phyloP scores from a whole-genome alignment of 2,888 invertebrate species.

The Pterostichus madidus region DNA sequence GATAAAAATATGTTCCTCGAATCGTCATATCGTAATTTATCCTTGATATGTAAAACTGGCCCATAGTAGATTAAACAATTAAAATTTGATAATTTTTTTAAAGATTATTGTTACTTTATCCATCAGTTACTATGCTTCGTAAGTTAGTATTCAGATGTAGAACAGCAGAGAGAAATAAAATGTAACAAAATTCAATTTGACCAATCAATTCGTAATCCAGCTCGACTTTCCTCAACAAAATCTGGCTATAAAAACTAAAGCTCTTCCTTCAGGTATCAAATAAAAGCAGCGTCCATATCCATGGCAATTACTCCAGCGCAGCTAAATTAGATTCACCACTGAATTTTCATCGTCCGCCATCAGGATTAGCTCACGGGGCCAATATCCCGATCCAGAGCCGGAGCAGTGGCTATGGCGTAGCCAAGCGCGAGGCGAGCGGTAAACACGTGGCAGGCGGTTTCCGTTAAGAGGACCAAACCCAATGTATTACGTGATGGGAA shows the following conservation, averaged over 20 bases:
- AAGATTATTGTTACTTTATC: too few relatives aligned
- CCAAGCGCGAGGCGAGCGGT: neutral
- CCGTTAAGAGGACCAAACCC: conserved; percentile 27
- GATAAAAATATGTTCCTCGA: too few relatives aligned
- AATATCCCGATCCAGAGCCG: conserved; percentile 42
- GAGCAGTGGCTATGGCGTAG: neutral
- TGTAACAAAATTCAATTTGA: conserved; percentile 43
- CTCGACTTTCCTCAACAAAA: conserved; percentile 39
- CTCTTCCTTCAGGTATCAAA: conserved; percentile 45
- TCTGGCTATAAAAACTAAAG: conserved; percentile 37
- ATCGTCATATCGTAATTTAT: too few relatives aligned
- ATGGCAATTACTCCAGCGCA: conserved; percentile 50
- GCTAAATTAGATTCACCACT: conserved; percentile 57
- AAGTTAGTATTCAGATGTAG: neutral
- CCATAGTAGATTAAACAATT: too few relatives aligned
- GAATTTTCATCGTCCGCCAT: conserved; percentile 55
- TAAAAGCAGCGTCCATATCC: conserved; percentile 46
- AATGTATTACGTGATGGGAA: conserved; percentile 64
- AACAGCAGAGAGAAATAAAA: neutral
- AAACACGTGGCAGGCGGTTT: conserved; percentile 36
- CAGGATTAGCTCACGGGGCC: conserved; percentile 52
- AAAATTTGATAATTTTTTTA: too few relatives aligned
- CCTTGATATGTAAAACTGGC: too few relatives aligned
- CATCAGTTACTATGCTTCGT: too few relatives aligned
- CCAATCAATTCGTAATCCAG: conserved; percentile 24